Evolutionary conservation across 2,797 vertebrate genomes (phyloP), one percentile per base, ranked within the genome.

Genomic region (Periparus ater): DNA sequence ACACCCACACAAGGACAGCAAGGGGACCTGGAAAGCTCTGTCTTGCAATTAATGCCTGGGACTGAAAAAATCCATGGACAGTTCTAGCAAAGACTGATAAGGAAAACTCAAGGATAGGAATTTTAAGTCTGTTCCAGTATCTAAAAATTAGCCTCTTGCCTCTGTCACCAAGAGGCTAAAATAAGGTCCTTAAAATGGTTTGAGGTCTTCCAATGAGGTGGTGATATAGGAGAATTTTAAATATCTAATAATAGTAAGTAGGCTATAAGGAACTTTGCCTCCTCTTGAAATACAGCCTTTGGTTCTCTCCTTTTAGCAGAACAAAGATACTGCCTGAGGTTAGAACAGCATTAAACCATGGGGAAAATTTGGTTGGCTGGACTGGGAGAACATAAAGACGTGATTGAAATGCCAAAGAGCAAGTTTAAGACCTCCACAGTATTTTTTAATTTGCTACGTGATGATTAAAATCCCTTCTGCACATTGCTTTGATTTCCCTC

Each of bases 241-340:
- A 42, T 93, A 79, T 36, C 91, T 89, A 96, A 90, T 85, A 89
- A 96, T 84, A 95, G 77, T 88, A 95, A 94, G 61, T 87, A 96
- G 89, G 77, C 53, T 90, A 53, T 88, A 88, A 90, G 80, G 63
- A 86, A 91, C 77, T 94, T 90, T 34, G 23, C 47, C 63, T 71
- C 13, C 71, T 88, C 55, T 84, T 93, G 85, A 93, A 95, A 74
- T 88, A 58, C 27, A 90, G 88, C 57, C 68, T 78, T 88, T 88
- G 62, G 68, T 72, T 90, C 70, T 71, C 58, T 94, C 66, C 93
- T 89, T 89, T 75, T 63, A 87, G 68, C 87, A 88, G 75, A 76
- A 13, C 0, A 7, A 84, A 95, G 65, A 40, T 47, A 62, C 27
- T 73, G 85, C 53, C 63, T 5, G 3, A 67, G 73, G 79, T 83